A percentile compares a stretch with the other conserved stretches of the same genome.
These are phyloP conservation scores for Gallinago stenura DNA, from an alignment of 2,797 vertebrate species.

Conservation along the genomic window DNA sequence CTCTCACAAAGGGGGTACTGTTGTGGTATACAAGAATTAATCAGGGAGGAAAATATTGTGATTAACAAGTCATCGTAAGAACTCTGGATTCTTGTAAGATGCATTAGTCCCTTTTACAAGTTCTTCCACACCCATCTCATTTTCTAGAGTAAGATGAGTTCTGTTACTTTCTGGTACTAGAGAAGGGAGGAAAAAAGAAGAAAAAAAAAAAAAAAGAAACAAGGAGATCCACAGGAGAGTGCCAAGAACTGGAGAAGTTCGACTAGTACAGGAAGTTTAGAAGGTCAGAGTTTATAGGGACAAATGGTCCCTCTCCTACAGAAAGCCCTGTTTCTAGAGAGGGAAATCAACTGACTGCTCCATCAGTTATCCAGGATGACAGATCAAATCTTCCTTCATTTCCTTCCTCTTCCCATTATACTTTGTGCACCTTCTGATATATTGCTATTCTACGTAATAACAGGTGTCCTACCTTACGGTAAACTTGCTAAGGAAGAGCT, in stretches of 20 bases:
- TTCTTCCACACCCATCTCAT: background rate
- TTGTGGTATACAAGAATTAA: background rate
- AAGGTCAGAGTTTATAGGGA: background rate
- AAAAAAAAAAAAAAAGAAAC: background rate
- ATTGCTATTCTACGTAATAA: background rate
- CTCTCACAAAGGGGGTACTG: background rate
- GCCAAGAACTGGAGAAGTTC: background rate
- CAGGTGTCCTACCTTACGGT: conserved; percentile 16
- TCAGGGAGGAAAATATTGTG: accelerated
- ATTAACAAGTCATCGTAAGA: background rate
- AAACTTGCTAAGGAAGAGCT: conserved; percentile 17
- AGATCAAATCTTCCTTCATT: conserved; percentile 42
- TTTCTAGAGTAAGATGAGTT: background rate
- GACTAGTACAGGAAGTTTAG: background rate
- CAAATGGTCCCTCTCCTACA: background rate
- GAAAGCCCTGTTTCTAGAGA: background rate
- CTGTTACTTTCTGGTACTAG: background rate
- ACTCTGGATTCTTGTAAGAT: background rate
- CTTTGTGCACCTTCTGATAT: background rate
- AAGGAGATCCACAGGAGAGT: background rate
- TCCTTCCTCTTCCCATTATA: conserved; percentile 38
- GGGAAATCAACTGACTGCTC: background rate
- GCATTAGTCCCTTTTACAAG: background rate
- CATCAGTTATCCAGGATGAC: conserved; percentile 10
- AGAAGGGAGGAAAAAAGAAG: accelerated